phyloP scores from a whole-genome alignment of 2,797 vertebrate species.

The Leucoraja ocellata region DNA sequence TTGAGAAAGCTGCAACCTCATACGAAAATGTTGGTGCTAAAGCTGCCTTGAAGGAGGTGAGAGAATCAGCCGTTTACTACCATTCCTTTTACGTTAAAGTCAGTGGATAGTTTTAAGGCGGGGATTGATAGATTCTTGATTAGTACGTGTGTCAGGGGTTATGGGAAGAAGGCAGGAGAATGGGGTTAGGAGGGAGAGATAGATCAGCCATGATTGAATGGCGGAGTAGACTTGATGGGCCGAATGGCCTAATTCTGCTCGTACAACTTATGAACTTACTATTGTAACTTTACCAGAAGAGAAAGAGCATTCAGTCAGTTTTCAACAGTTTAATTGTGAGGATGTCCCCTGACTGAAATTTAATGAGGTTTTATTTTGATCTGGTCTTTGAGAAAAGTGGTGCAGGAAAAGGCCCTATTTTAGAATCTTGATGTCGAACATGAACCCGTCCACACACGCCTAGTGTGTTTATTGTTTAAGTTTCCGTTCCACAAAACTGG shows the following conservation, averaged over 20 bases:
- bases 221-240: too few relatives aligned
- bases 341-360: neutral
- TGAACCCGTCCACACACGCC: neutral
- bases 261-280: too few relatives aligned
- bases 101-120: too few relatives aligned
- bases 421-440: neutral
- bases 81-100: neutral
- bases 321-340: neutral
- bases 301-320: neutral
- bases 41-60: conserved; percentile 57
- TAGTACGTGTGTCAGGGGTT: too few relatives aligned
- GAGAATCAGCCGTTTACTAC: neutral
- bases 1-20: conserved; percentile 51
- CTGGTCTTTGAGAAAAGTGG: too few relatives aligned
- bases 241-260: too few relatives aligned
- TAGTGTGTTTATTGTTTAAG: neutral
- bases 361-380: neutral
- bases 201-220: too few relatives aligned
- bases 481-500: neutral
- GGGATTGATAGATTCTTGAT: too few relatives aligned
- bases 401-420: neutral
- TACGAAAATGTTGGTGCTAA: conserved; percentile 54
- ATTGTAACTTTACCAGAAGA: neutral
- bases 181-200: too few relatives aligned
- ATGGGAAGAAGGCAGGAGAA: too few relatives aligned